Base-by-base conservation (phyloP, 2,797 vertebrate genomes). In the Neomorphus geoffroyi region DNA sequence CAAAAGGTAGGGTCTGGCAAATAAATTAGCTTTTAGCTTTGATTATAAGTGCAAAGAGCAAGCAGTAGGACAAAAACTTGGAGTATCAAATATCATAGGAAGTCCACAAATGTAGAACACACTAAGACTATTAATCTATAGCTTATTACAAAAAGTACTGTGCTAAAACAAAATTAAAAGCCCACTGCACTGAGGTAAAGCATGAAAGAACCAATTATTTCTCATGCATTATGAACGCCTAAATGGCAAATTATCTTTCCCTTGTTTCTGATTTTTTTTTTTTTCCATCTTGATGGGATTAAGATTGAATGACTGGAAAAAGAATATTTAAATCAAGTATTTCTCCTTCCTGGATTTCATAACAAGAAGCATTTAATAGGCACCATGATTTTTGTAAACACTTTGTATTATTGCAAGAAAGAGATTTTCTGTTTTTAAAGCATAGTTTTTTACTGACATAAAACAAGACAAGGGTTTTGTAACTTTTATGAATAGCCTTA, bases 131-230 rank as follows among this genome's bases (percentile, higher is more conserved):
- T 48, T 6, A 66, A 14, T 33, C 23, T 65, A 27, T 11, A 75
- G 16, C 18, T 69, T 84, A 83, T 81, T 51, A 37, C 15, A 88
- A 75, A 2, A 83, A 86, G 9, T 18, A 50, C 23, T 22, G 7
- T n/a, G 23, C 21, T 82, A 60, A 86, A 93, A 92, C 8, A 77
- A 79, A 93, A 94, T 71, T 57, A 66, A 87, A 92, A 77, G 60
- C 33, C n/a, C 51, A 77, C 10, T 57, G 32, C 84, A 3, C 28
- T 79, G 53, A 83, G n/a, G 7, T n/a, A 86, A 86, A 94, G 10
- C 12, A 85, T 18, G 33, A 86, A 87, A 84, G 4, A 79, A 3
- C 2, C 58, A 88, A 80, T 64, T 75, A 80, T 56, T 95, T 73
- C 23, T 88, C 21, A 28, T 18, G 6, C 6, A 22, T 82, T 79